Evolutionary conservation across 2,113 vertebrate species (phyloP), one percentile per base, ranked within the genome.

Genomic region (Astur gentilis): DNA sequence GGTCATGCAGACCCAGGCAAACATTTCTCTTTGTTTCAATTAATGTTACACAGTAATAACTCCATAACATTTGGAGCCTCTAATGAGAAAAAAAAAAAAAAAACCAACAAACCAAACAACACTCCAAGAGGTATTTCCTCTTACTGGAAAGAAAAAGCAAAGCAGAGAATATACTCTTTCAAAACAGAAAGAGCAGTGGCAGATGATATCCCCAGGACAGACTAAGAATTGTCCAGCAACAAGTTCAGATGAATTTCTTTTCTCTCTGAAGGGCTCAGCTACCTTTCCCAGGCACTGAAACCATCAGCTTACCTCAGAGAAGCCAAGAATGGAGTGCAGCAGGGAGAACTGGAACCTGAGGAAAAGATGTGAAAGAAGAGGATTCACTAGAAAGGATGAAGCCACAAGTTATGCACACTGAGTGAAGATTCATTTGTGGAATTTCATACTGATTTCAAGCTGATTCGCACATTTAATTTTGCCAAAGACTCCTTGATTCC

Each of bases 341-440:
- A 97, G 31, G 80, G 92, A 93, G 29, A 98, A 94, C 16, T 86
- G 96, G 72, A 98, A 93, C 72, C 97, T 98, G 78, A 94, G 93
- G 69, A 49, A 93, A 95, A 95, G 54, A 62, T 66, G 6, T 55
- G 76, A 61, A 90, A 90, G 34, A 82, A 52, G 21, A 65, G 20
- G 15, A 69, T 49, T 96, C 72, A 80, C 60, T 47, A 42, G 34
- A 76, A 75, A 73, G 49, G 25, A 36, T 58, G 27, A 91, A 94
- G 38, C 29, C 42, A 38, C 13, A 87, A 76, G 27, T 69, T 72
- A 45, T 29, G 49, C 75, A 67, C 13, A 14, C 5, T 65, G 32
- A 13, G 65, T 69, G 29, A 82, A 93, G 65, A 87, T 73, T 65
- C 0, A 7, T 61, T 65, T 80, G 58, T 86, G 57, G 57, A 80